Conservation (phyloP, 1,140 invertebrate species). For the Leptestheria dahalacensis region DNA sequence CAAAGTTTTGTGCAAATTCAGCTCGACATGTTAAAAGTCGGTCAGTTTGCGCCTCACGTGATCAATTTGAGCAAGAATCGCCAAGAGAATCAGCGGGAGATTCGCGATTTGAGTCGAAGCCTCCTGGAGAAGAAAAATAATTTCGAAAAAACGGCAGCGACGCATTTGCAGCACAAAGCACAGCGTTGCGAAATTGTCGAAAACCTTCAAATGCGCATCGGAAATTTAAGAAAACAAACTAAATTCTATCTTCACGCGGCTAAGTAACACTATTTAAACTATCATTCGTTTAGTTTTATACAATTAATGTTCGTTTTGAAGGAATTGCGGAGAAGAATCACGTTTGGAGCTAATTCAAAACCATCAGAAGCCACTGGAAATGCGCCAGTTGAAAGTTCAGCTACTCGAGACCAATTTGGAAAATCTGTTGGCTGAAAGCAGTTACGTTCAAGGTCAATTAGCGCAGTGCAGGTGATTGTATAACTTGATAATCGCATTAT, state of each 20-base stretch:
- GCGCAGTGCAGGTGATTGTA: not conserved
- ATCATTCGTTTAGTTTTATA: not conserved
- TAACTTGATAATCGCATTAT: not conserved
- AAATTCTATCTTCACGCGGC: not conserved
- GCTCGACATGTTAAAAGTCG: too few relatives aligned
- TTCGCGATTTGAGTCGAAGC: too few relatives aligned
- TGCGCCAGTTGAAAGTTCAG: not conserved
- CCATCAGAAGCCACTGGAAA: not conserved
- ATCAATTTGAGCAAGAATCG: too few relatives aligned
- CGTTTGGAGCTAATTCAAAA: not conserved
- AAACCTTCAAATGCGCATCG: not conserved
- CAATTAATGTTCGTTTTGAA: not conserved
- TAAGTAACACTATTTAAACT: not conserved
- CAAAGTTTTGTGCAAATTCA: too few relatives aligned
- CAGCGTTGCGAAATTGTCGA: not conserved
- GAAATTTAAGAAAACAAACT: not conserved
- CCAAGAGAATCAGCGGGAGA: too few relatives aligned
- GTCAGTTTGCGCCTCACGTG: too few relatives aligned
- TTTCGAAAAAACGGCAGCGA: not conserved
- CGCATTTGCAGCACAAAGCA: too few relatives aligned
- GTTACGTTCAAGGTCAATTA: not conserved
- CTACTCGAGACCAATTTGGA: not conserved
- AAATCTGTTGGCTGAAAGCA: not conserved
- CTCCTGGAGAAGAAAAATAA: too few relatives aligned
- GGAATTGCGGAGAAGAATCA: conserved; percentile 4